These are phyloP conservation scores for Melopsittacus undulatus DNA, from an alignment of 2,797 vertebrate species.

Conservation along the genomic window DNA sequence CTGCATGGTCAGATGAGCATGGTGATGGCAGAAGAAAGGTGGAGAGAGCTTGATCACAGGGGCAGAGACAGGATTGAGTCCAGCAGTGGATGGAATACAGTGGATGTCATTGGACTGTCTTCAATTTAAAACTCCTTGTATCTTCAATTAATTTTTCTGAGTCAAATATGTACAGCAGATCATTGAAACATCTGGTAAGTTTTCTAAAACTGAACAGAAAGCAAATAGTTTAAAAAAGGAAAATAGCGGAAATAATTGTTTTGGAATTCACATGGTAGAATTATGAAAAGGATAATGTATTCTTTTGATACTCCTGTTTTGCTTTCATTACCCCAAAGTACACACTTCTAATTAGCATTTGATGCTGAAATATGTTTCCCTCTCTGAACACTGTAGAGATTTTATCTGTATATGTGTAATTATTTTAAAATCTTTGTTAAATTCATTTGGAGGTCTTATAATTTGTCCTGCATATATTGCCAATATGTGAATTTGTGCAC, in stretches of 20 bases:
- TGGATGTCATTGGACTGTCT: not conserved
- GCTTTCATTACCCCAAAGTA: not conserved
- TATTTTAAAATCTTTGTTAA: not conserved
- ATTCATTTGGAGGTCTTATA: not conserved
- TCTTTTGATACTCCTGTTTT: not conserved
- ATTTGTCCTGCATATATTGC: not conserved
- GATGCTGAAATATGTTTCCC: not conserved
- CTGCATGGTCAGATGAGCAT: not conserved
- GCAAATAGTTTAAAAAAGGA: not conserved
- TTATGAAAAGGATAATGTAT: not conserved
- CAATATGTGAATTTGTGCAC: not conserved
- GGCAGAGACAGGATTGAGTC: not conserved
- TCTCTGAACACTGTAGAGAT: not conserved
- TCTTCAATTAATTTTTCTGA: not conserved
- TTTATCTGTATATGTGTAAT: not conserved
- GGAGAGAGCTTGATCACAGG: not conserved
- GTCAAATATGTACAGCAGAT: not conserved
- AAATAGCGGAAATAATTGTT: not conserved
- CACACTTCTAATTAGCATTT: not conserved
- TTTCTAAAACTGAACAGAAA: not conserved
- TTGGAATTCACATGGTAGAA: not conserved
- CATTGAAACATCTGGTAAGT: not conserved
- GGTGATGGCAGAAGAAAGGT: not conserved
- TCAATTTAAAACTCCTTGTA: not conserved
- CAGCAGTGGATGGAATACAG: accelerated